phyloP scores from a whole-genome alignment of 2,113 vertebrate species.

The Nesogale talazaci region DNA sequence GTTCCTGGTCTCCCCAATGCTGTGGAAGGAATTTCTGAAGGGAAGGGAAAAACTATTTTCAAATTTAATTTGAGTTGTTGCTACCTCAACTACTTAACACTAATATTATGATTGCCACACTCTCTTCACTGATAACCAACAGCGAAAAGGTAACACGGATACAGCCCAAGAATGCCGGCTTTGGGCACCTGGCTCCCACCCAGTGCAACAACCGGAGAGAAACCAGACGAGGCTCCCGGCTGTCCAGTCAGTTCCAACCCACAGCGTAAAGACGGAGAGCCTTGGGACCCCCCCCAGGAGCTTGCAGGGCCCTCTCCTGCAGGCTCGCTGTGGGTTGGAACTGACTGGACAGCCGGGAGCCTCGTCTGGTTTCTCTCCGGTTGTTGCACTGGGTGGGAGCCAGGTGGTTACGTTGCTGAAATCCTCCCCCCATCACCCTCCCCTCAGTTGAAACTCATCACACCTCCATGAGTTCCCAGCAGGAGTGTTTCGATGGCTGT shows the following conservation, averaged over 20 bases:
- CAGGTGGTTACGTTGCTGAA: background rate
- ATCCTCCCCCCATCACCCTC: background rate
- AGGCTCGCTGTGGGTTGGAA: too few relatives aligned
- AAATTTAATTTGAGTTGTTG: slow-evolving; percentile 50
- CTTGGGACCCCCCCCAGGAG: too few relatives aligned
- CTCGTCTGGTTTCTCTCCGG: too few relatives aligned
- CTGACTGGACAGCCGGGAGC: too few relatives aligned
- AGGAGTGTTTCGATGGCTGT: background rate
- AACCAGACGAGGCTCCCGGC: too few relatives aligned
- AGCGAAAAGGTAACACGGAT: background rate
- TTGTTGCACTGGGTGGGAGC: too few relatives aligned
- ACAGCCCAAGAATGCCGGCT: slow-evolving; percentile 39
- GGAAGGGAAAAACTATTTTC: slow-evolving; percentile 63
- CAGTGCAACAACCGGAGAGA: slow-evolving; percentile 8
- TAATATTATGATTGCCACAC: background rate
- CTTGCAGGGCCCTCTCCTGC: too few relatives aligned
- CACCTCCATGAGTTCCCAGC: too few relatives aligned
- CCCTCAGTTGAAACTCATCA: background rate
- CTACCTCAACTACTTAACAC: background rate
- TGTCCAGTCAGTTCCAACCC: too few relatives aligned
- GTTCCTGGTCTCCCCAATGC: slow-evolving; percentile 6
- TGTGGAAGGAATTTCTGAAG: slow-evolving; percentile 41
- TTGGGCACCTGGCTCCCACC: background rate
- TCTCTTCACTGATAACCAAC: background rate
- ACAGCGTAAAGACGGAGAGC: too few relatives aligned